Evolutionary conservation across 2,113 vertebrate genomes (phyloP).

Genomic region (Tonatia bakeri): DNA sequence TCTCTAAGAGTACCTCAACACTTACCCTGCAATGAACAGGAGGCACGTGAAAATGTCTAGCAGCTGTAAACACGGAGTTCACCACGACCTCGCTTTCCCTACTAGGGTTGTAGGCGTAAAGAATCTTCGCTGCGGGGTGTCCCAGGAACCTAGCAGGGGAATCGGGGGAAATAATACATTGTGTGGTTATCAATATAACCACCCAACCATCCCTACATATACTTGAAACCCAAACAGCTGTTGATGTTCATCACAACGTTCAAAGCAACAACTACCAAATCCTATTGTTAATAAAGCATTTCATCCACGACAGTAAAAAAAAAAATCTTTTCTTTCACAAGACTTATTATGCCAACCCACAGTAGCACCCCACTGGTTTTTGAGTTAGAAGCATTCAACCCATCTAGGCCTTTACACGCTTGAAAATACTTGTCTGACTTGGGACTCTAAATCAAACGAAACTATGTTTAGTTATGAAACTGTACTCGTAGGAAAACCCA

Average conservation of each 20-base stretch:
- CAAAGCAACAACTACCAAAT: conserved; percentile 27
- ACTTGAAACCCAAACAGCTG: neutral
- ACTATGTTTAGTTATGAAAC: conserved; percentile 8
- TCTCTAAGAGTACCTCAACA: conserved; percentile 78
- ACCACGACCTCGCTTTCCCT: conserved; percentile 92
- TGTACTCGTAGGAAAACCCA: neutral
- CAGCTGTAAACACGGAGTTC: conserved; percentile 94
- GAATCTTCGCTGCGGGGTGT: conserved; percentile 91
- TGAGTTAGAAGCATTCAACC: neutral
- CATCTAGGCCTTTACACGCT: neutral
- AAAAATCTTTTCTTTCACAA: neutral
- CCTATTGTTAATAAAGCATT: neutral
- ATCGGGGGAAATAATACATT: neutral
- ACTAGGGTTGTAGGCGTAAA: conserved; percentile 94
- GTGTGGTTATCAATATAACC: neutral
- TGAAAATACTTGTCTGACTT: neutral
- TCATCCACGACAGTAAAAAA: neutral
- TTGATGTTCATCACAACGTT: neutral
- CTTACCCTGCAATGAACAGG: conserved; percentile 94
- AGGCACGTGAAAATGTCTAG: conserved; percentile 95
- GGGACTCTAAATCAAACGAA: neutral
- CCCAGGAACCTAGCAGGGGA: conserved; percentile 86
- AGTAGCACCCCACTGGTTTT: neutral
- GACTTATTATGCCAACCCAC: neutral
- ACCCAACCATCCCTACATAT: neutral